Evolutionary conservation across 2,797 vertebrate species (phyloP), one percentile per base, ranked within the genome.

Genomic region (Setipinna tenuifilis): DNA sequence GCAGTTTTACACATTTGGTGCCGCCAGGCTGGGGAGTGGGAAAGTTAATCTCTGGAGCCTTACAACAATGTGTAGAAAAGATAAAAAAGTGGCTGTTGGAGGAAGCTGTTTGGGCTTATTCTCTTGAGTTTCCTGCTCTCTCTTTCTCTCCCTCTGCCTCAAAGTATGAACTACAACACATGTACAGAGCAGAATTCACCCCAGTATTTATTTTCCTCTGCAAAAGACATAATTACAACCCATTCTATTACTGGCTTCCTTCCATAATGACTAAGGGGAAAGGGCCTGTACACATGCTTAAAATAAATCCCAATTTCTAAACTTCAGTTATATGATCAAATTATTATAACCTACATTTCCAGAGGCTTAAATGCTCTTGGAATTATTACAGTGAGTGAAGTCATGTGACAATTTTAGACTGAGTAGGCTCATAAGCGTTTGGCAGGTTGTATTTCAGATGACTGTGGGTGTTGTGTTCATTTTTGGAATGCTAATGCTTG

Each of bases 21-120:
- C 28, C 9, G 57, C 57, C 81, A 4, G 19, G 21, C 35, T 68
- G 50, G 85, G 46, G 17, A 71, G 65, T 21, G 21, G 12, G 81
- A 21, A 61, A 81, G 12, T 88, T 87, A 57, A 82, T 88, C 85
- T 87, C 25, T 65, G 86, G 85, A 19, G 84, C 61, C 83, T 87
- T 82, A 81, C 62, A 82, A 82, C 46, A 84, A 61, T 87, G 89
- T 89, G 84, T 81, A 46, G 71, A 19, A 83, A n/a, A 88, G 90
- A 91, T 91, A 91, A 87, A 81, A 81, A n/a, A 62, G 25, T 85
- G 83, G 83, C 89, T 61, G 89, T 88, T 90, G 83, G 23, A 83
- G 19, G 31, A 21, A 78, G 31, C 17, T 78, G 84, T 54, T 54
- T 84, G 81, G 58, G 82, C 25, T 81, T 23, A 28, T 21, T 31